Conservation (phyloP, 2,113 vertebrate genomes). For the Dendrocopos noguchii region DNA sequence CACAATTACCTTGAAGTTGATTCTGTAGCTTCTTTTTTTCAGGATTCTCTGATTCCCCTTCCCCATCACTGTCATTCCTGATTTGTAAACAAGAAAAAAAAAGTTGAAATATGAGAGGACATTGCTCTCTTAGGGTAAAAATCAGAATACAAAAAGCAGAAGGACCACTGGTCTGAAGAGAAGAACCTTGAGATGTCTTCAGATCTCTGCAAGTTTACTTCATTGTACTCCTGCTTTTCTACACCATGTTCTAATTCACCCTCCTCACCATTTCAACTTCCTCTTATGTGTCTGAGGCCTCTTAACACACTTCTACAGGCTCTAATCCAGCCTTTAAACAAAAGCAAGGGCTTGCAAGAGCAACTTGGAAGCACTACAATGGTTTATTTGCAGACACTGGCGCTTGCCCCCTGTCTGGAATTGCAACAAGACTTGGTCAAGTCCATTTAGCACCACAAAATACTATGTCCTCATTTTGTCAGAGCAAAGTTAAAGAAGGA, state of each 20-base stretch:
- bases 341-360: neutral
- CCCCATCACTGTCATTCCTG: conserved; percentile 97
- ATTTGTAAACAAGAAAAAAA: conserved; percentile 43
- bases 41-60: conserved; percentile 91
- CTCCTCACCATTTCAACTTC: neutral
- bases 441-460: neutral
- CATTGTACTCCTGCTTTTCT: neutral
- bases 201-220: neutral
- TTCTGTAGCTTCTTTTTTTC: conserved; percentile 98
- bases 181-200: neutral
- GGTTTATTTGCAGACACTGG: neutral
- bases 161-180: neutral
- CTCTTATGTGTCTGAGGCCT: neutral
- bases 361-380: neutral
- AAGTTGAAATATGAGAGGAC: neutral
- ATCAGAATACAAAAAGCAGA: neutral
- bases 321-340: neutral
- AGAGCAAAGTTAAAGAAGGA: neutral
- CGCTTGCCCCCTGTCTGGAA: neutral
- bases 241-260: neutral
- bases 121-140: neutral
- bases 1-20: conserved; percentile 91
- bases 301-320: neutral
- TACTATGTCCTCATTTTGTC: neutral
- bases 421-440: neutral